Evolutionary conservation across 2,888 invertebrate species (phyloP), one percentile per base, ranked within the genome.

Genomic region (Dioctria rufipes): DNA sequence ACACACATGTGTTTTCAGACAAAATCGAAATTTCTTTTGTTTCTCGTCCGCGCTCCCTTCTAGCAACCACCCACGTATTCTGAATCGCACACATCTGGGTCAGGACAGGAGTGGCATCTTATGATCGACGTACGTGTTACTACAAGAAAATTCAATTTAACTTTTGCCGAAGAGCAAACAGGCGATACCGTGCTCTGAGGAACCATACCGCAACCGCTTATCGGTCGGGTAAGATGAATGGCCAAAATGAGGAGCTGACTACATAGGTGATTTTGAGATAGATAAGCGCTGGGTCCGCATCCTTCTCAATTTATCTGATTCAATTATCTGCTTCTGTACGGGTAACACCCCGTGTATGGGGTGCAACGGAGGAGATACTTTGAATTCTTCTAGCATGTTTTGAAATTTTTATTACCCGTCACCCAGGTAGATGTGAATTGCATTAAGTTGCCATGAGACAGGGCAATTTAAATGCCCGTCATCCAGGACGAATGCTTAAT

Each of bases 381-480:
- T 37, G 61, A 61, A 13, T 61, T 25, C 60, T 25, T 61, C 37
- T 25, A 25, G 25, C 25, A 25, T 25, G 25, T 25, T 25, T 25
- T 61, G 61, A 61, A 61, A 61, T 61, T 61, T 61, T 61, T 54
- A 61, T 60, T 61, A 61, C 61, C 61, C 61, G 37, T 61, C 61
- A 61, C 40, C 5, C 37, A 5, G 5, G 61, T 39, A 11, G 61
- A 61, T 11, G 61, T 25, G 39, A 61, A 61, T 37, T 61, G 61
- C 61, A 61, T 61, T 61, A 37, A 37, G 61, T 3, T n/a, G n/a
- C 37, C 61, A 61, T 11, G 61, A 25, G 11, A 39, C 4, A 61
- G 39, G 25, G 61, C 25, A 13, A 61, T 61, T 61, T 61, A 61
- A n/a, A 4, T 61, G 61, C 61, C 25, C 61, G 25, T 61, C 61